Base-by-base conservation (phyloP, 2,888 invertebrate species). In the Dorcus hopei region DNA sequence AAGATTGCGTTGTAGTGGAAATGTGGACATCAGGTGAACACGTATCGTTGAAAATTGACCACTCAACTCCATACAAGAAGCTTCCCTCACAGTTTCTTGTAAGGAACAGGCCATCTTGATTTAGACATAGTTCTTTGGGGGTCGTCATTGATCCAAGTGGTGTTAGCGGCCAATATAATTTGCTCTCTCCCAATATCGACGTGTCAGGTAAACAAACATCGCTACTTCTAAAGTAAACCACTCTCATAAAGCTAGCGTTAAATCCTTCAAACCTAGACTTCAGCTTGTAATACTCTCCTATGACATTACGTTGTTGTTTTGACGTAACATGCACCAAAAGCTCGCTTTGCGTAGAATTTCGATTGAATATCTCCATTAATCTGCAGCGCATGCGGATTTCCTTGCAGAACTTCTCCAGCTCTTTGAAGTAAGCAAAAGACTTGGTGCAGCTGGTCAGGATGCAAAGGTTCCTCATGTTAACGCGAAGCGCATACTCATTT, bases 81-180 rank as follows among this genome's bases (percentile, higher is more conserved):
- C 83, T 79, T 1, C 88, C 87, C 7, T 68, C 54, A 67, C 88
- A 88, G 53, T 75, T 74, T 64, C 87, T 77, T 26, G 80, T 82
- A 2, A 85, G 80, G 1, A 86, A 87, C 54, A 85, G 74, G 1
- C 83, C 84, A 68, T 84, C 82, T 5, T 72, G 68, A 72, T 83
- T 81, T 43, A 87, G 74, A 65, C 88, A 88, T 6, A 86, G 77
- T 64, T 84, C 80, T 43, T 77, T 77, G 1, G 86, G 81, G 3
- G 83, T 80, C 1, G 81, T 78, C 45, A 80, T 78, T 55, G 81
- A 79, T 1, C 83, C 84, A 33, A 83, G 79, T 14, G 67, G 65
- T 9, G 84, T 82, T 59, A 81, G 66, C 50, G 80, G 81, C 85
- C 84, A 85, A 52, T 61, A 61, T 2, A 73, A 48, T 11, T 40